Conservation (phyloP, 2,888 invertebrate species). For the Herminia tarsipennalis region DNA sequence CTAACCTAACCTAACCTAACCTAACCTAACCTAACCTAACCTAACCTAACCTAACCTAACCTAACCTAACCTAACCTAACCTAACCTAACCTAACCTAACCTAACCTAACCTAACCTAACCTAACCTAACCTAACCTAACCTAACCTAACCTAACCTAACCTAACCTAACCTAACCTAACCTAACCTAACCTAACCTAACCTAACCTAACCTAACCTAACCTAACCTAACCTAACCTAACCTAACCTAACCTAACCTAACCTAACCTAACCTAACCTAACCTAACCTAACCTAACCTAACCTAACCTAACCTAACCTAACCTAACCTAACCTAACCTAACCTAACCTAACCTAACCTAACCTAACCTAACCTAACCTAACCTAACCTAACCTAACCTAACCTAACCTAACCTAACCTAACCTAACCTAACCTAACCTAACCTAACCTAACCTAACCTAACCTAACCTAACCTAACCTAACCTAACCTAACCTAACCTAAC, state of each 20-base stretch:
- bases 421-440: constrained; percentile 10
- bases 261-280: constrained; percentile 6
- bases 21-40: constrained; percentile 39
- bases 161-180: constrained; percentile 31
- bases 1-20: constrained; percentile 33
- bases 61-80: constrained; percentile 29
- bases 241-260: constrained; percentile 12
- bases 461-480: constrained; percentile 33
- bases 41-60: constrained; percentile 35
- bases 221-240: constrained; percentile 6
- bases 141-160: constrained; percentile 32
- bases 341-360: constrained; percentile 5
- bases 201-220: constrained; percentile 17
- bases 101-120: constrained; percentile 17
- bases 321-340: constrained; percentile 10
- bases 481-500: constrained; percentile 23
- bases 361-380: constrained; percentile 4
- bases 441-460: constrained; percentile 24
- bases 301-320: constrained; percentile 10
- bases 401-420: constrained; percentile 5
- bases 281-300: constrained; percentile 12
- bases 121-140: constrained; percentile 28
- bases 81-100: constrained; percentile 27
- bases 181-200: constrained; percentile 35
- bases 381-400: constrained; percentile 8